phyloP scores from a whole-genome alignment of 1,140 invertebrate genomes.

The Drosophila sulfurigaster region DNA sequence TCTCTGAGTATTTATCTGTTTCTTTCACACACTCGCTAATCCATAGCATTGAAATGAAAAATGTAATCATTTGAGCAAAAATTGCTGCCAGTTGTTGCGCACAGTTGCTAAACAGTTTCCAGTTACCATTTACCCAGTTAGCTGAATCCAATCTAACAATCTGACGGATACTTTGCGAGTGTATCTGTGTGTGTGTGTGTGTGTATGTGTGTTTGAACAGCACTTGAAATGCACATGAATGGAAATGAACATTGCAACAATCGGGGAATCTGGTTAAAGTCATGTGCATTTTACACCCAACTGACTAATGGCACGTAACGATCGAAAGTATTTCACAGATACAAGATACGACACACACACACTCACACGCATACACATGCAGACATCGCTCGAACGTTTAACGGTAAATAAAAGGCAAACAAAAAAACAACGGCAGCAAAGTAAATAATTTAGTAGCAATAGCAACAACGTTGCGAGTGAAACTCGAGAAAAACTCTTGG shows the following conservation, averaged over 20 bases:
- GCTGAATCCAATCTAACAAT: conserved; percentile 23
- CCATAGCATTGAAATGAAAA: conserved; percentile 3
- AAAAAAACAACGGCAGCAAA: conserved; percentile 16
- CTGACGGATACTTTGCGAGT: not conserved
- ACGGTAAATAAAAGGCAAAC: conserved; percentile 65
- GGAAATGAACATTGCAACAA: conserved; percentile 54
- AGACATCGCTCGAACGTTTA: conserved; percentile 52
- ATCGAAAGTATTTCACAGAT: conserved; percentile 44
- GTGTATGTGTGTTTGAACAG: conserved; percentile 59
- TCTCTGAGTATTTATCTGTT: too few relatives aligned
- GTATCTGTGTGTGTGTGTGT: too few relatives aligned
- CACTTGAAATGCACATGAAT: conserved; percentile 55
- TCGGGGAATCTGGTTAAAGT: conserved; percentile 21
- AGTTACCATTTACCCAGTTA: conserved; percentile 31
- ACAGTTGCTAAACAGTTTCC: conserved; percentile 38
- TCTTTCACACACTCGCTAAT: not conserved
- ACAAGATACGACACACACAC: conserved; percentile 13
- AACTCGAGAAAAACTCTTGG: conserved; percentile 59
- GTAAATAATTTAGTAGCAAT: conserved; percentile 76
- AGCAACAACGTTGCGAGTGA: conserved; percentile 28
- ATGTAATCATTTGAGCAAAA: conserved; percentile 17
- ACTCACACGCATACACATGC: conserved; percentile 14
- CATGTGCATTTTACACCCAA: conserved; percentile 17
- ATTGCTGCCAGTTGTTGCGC: conserved; percentile 15
- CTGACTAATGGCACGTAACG: conserved; percentile 5